These are phyloP conservation scores for Cenopis cana DNA, from an alignment of 2,888 invertebrate species.

Conservation along the genomic window DNA sequence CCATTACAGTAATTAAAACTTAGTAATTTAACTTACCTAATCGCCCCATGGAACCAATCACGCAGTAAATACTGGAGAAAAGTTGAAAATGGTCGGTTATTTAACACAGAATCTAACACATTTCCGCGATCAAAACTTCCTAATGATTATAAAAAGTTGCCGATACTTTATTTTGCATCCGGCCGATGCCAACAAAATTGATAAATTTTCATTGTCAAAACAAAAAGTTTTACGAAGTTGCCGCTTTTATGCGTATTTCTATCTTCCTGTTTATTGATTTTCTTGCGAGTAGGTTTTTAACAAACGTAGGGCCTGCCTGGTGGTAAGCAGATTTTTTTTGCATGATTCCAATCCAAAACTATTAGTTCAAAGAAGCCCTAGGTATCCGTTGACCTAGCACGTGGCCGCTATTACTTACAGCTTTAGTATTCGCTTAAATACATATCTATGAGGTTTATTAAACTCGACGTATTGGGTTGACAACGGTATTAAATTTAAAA, in stretches of 20 bases:
- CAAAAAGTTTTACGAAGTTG: conserved; percentile 23
- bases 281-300: background rate
- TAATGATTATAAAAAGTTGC: conserved; percentile 40
- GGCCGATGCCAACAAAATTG: conserved; percentile 21
- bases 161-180: conserved; percentile 36
- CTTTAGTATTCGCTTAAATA: background rate
- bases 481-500: no score
- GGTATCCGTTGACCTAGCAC: conserved; percentile 17
- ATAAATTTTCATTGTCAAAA: conserved; percentile 24
- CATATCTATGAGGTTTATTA: no score
- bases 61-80: conserved; percentile 27
- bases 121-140: conserved; percentile 30
- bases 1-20: no score
- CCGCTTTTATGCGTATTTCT: background rate
- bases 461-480: no score
- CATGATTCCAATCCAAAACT: no score
- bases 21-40: background rate
- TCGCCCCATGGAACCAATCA: conserved; percentile 8
- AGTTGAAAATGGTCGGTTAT: conserved; percentile 22
- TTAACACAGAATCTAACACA: conserved; percentile 22
- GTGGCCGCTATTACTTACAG: conserved; percentile 22
- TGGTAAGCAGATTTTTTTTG: no score
- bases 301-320: no score
- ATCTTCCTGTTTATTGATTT: background rate
- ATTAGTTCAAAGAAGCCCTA: background rate